Evolutionary conservation across 2,113 vertebrate genomes (phyloP).

Genomic region (Phasianus colchicus): DNA sequence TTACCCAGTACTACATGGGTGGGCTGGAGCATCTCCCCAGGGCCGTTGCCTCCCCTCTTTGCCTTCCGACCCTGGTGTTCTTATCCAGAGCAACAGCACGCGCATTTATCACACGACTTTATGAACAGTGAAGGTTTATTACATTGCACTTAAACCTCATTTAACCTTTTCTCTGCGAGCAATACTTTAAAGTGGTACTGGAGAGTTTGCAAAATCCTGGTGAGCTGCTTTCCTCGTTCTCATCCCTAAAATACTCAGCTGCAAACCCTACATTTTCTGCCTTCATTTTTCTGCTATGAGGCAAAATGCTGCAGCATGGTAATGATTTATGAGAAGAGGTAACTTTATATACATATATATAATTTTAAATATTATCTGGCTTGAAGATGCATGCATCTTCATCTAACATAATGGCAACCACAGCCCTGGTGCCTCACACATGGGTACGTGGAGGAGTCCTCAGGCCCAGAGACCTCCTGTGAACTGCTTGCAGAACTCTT

Average conservation of each 20-base stretch:
- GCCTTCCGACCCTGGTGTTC: conserved; percentile 67
- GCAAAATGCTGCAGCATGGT: neutral
- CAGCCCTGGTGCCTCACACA: rapidly evolving
- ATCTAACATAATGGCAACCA: neutral
- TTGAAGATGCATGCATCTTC: neutral
- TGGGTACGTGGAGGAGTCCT: conserved; percentile 37
- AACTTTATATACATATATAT: neutral
- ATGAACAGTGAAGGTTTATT: conserved; percentile 83
- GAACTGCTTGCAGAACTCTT: conserved; percentile 24
- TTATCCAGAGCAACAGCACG: conserved; percentile 71
- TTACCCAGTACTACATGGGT: neutral
- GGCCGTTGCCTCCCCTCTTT: conserved; percentile 47
- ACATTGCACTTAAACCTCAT: conserved; percentile 75
- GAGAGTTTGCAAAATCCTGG: conserved; percentile 16
- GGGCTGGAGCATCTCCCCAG: conserved; percentile 14
- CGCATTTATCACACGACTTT: conserved; percentile 78
- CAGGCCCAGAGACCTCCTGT: neutral
- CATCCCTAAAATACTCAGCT: neutral
- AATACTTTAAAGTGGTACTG: conserved; percentile 65
- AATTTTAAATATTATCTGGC: neutral
- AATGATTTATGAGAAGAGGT: neutral
- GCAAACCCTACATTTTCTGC: neutral
- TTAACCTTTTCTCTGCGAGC: conserved; percentile 79
- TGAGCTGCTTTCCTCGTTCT: neutral
- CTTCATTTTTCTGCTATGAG: neutral